These are phyloP conservation scores for Xenopus petersii DNA, from an alignment of 2,797 vertebrate species.

Conservation along the genomic window DNA sequence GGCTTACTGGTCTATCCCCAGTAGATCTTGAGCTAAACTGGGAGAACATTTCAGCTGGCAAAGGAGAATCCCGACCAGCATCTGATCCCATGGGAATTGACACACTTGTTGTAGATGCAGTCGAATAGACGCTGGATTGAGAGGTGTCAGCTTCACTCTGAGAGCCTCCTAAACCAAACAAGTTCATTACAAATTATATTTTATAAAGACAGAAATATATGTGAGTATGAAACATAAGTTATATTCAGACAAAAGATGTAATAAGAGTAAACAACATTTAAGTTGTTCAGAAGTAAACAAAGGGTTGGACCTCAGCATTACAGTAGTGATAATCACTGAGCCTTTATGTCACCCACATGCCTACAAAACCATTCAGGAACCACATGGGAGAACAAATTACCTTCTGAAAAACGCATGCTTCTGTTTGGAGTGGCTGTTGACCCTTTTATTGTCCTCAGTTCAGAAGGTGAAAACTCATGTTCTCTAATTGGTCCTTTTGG, in stretches of 20 bases:
- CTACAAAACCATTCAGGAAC: too few relatives aligned
- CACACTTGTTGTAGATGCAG: slow-evolving; percentile 55
- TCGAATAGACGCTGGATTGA: slow-evolving; percentile 62
- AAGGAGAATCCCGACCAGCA: slow-evolving; percentile 43
- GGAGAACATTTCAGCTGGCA: slow-evolving; percentile 47
- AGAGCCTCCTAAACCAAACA: slow-evolving; percentile 52
- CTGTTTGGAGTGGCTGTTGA: slow-evolving; percentile 66
- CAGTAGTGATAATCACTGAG: too few relatives aligned
- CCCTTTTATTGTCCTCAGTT: slow-evolving; percentile 75
- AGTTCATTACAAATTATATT: neutral
- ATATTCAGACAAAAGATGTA: too few relatives aligned
- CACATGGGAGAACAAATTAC: slow-evolving; percentile 58
- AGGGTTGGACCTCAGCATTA: too few relatives aligned
- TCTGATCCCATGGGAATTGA: slow-evolving; percentile 62
- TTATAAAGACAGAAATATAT: too few relatives aligned
- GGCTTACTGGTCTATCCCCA: slow-evolving; percentile 44
- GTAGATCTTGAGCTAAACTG: slow-evolving; percentile 32
- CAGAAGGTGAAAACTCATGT: slow-evolving; percentile 79
- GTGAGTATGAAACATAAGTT: too few relatives aligned
- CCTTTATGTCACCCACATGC: too few relatives aligned
- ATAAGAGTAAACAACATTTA: too few relatives aligned
- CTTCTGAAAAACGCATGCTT: slow-evolving; percentile 65
- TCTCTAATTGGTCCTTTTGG: slow-evolving; percentile 73
- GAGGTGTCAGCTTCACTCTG: slow-evolving; percentile 57
- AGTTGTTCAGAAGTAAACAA: too few relatives aligned